phyloP scores from a whole-genome alignment of 2,797 vertebrate species.

The Pseudocheirus occidentalis region DNA sequence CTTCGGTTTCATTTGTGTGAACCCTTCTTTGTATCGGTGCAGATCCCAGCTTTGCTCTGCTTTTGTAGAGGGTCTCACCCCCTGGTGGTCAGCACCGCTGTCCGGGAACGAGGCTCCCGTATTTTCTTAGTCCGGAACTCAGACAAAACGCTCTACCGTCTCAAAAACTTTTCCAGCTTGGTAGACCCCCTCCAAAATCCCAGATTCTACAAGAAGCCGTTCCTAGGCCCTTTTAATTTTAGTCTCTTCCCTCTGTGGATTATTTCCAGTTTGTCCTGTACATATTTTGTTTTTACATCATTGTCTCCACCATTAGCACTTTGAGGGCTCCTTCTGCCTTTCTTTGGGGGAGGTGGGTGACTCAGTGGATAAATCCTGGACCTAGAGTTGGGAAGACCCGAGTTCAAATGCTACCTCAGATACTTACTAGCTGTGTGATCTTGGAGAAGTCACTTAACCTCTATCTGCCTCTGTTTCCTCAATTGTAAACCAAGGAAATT shows the following conservation, averaged over 20 bases:
- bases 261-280: not conserved
- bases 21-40: not conserved
- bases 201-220: not conserved
- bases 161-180: not conserved
- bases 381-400: not conserved
- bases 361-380: not conserved
- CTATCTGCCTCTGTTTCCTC: not conserved
- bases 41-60: not conserved
- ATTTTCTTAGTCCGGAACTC: not conserved
- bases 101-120: not conserved
- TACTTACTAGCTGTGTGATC: not conserved
- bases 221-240: not conserved
- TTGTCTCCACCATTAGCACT: not conserved
- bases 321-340: not conserved
- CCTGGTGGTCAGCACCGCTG: not conserved
- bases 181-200: not conserved
- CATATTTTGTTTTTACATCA: not conserved
- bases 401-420: not conserved
- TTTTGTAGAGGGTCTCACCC: not conserved
- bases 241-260: not conserved
- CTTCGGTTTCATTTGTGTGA: not conserved
- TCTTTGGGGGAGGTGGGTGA: not conserved
- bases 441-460: not conserved
- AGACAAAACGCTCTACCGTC: not conserved
- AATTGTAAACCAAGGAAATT: not conserved